Evolutionary conservation across 2,797 vertebrate genomes (phyloP), one percentile per base, ranked within the genome.

Genomic region (Amniataba percoides): DNA sequence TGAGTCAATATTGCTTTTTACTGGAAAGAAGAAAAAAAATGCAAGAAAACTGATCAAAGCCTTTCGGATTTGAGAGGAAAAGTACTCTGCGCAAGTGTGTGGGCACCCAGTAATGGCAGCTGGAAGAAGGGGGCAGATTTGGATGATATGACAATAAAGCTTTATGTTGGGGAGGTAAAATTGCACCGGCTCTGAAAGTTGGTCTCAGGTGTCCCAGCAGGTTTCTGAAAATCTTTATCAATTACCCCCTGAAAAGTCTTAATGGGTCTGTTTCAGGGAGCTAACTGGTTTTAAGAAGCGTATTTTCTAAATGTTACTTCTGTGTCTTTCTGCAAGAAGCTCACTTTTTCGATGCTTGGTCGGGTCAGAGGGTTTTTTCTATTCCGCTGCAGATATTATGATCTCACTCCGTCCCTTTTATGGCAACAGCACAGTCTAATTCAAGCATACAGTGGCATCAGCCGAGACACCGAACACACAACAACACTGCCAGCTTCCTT

Each of bases 1-100:
- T 64, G 62, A 89, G 77, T 88, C 77, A 82, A 83, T 87, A 84
- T 75, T 71, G 69, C 61, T 84, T 88, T 85, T 82, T 68, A 84
- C 70, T 19, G 9, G 43, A 65, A 67, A 67, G 46, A 66, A 71
- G 42, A 81, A 71, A 31, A 31, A 31, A 81, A 71, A 73, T 31
- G n/a, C 58, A 45, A 14, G 55, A 58, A 69, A 78, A 80, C 69
- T 85, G 86, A 92, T 87, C 71, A 88, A 86, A 88, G 83, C 57
- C 15, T 78, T 77, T 84, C 51, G 58, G 52, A 77, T 84, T 58
- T 83, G 80, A 85, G 76, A 78, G 74, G 74, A 62, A 74, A 78
- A 74, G 60, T 40, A 46, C 42, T 71, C 34, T 40, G n/a, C 65
- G 62, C 55, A 25, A 64, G 74, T 67, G 69, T 80, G 73, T 25